These are phyloP conservation scores for Heloderma charlesbogerti DNA, from an alignment of 2,113 vertebrate genomes.

Conservation along the genomic window DNA sequence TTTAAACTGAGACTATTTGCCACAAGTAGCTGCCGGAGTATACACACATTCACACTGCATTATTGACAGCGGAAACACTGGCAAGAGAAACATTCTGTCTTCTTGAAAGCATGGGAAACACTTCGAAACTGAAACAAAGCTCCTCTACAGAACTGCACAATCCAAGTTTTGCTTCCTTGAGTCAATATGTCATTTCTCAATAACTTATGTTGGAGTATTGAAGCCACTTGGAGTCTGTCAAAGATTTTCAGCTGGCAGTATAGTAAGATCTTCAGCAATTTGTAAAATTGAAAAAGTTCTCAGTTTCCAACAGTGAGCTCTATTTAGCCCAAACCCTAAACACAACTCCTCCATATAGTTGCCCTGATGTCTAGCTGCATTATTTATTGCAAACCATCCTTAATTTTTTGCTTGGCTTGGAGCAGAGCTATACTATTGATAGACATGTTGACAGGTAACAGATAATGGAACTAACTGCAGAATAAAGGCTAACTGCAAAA, in stretches of 20 bases:
- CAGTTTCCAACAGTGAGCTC: not conserved
- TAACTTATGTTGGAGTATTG: not conserved
- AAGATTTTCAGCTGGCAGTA: not conserved
- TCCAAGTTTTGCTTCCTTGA: conserved; percentile 15
- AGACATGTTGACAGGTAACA: not conserved
- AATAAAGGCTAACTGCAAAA: not conserved
- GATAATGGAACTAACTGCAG: not conserved
- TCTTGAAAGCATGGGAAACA: not conserved
- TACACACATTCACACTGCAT: not conserved
- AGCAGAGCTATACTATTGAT: not conserved
- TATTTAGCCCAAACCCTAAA: not conserved
- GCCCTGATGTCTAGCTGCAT: not conserved
- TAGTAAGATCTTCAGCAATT: not conserved
- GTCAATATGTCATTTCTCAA: not conserved
- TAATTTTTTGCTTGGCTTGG: not conserved
- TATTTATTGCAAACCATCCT: not conserved
- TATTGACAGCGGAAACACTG: not conserved
- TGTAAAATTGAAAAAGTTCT: not conserved
- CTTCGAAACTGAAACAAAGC: not conserved
- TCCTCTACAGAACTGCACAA: not conserved
- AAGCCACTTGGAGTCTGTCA: not conserved
- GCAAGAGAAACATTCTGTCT: not conserved
- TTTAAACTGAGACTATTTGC: conserved; percentile 50
- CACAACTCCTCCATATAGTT: not conserved
- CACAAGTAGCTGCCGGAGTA: conserved; percentile 12